phyloP scores from a whole-genome alignment of 2,888 invertebrate genomes.

The Apodemia duryi region DNA sequence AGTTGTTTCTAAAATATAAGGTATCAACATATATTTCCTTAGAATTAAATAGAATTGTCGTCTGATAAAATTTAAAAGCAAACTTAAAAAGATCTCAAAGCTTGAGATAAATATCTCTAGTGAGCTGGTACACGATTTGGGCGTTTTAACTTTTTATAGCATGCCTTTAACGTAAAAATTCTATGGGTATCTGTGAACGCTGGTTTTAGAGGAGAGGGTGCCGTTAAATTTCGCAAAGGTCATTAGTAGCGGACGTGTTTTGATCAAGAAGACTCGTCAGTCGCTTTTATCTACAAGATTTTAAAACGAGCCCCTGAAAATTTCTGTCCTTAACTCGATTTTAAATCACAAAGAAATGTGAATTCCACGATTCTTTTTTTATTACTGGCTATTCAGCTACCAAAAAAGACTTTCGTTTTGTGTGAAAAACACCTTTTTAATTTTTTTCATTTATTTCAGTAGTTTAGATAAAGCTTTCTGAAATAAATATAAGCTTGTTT shows the following conservation, averaged over 20 bases:
- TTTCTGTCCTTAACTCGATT: slow-evolving; percentile 42
- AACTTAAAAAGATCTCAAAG: slow-evolving; percentile 4
- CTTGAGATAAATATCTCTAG: slow-evolving; percentile 2
- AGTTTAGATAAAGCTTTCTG: too few species aligned
- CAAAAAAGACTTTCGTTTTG: neutral
- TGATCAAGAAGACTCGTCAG: slow-evolving; percentile 48
- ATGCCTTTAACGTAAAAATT: slow-evolving; percentile 22
- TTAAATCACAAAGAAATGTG: slow-evolving; percentile 36
- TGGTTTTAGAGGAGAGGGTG: slow-evolving; percentile 23
- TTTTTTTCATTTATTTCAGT: too few species aligned
- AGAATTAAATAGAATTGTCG: neutral
- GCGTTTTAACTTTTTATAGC: slow-evolving; percentile 18
- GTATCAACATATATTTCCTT: neutral
- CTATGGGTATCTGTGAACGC: slow-evolving; percentile 20
- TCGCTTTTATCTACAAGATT: slow-evolving; percentile 36
- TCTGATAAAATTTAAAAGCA: slow-evolving; percentile 5
- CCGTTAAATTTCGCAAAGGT: slow-evolving; percentile 69
- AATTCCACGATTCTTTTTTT: slow-evolving; percentile 23
- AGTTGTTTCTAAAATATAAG: too few species aligned
- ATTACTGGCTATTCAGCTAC: slow-evolving; percentile 17
- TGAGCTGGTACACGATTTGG: slow-evolving; percentile 11
- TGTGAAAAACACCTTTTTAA: neutral
- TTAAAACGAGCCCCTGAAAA: slow-evolving; percentile 34
- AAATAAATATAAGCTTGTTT: too few species aligned
- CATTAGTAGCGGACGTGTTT: slow-evolving; percentile 75